Conservation (phyloP, 2,888 invertebrate genomes). For the Listrodromus nycthemerus region DNA sequence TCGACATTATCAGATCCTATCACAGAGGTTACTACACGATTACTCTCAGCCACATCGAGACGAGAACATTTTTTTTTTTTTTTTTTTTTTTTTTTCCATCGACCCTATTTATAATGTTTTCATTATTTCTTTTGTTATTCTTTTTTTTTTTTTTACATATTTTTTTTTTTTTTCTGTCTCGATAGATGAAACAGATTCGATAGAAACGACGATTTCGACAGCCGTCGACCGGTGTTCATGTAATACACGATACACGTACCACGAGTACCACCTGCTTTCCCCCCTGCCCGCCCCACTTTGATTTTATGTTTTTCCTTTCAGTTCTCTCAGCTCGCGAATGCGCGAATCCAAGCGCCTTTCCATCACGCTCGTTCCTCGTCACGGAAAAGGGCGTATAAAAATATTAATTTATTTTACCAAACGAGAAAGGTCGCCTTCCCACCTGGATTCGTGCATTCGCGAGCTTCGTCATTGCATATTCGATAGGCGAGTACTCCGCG, state of each 20-base stretch:
- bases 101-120: conserved; percentile 17
- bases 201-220: conserved; percentile 42
- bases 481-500: conserved; percentile 65
- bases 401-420: background rate
- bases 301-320: conserved; percentile 70
- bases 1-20: conserved; percentile 71
- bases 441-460: conserved; percentile 58
- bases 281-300: conserved; percentile 62
- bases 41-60: conserved; percentile 56
- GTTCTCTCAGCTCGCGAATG: conserved; percentile 65
- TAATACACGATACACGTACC: conserved; percentile 63
- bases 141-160: conserved; percentile 16
- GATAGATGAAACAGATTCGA: conserved; percentile 37
- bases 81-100: conserved; percentile 32
- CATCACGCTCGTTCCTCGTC: conserved; percentile 56
- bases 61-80: conserved; percentile 39
- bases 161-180: background rate
- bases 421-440: background rate
- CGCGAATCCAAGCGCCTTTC: conserved; percentile 55
- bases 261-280: conserved; percentile 64
- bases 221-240: conserved; percentile 53
- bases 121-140: conserved; percentile 31
- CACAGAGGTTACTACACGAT: conserved; percentile 69
- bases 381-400: background rate
- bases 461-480: conserved; percentile 67